phyloP scores from a whole-genome alignment of 1,140 invertebrate genomes.

The Drosophila pseudoobscura region DNA sequence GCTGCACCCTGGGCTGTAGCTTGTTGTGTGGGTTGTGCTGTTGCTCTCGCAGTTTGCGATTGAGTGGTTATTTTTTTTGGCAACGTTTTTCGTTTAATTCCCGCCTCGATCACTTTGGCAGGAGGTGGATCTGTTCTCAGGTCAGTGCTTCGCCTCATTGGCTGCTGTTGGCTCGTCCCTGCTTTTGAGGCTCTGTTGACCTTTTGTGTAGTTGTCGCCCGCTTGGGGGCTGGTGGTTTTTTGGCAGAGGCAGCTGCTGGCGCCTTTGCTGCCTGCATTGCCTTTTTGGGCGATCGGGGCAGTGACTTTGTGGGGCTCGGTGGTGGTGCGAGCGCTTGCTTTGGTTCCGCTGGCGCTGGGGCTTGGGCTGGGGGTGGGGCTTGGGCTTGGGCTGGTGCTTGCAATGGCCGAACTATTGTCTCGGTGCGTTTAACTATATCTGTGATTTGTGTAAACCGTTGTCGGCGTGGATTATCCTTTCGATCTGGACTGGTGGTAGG shows the following conservation, averaged over 20 bases:
- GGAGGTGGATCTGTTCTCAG: conserved; percentile 11
- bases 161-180: background rate
- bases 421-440: conserved; percentile 49
- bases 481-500: conserved; percentile 15
- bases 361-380: background rate
- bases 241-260: background rate
- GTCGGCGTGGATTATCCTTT: conserved; percentile 12
- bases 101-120: conserved; percentile 58
- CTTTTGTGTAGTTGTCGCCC: background rate
- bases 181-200: conserved; percentile 9
- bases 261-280: background rate
- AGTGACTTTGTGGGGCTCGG: conserved; percentile 42
- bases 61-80: background rate
- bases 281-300: conserved; percentile 30
- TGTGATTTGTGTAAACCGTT: conserved; percentile 66
- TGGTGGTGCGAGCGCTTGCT: background rate
- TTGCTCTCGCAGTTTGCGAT: background rate
- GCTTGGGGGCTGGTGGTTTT: conserved; percentile 1
- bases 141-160: background rate
- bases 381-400: background rate
- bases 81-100: conserved; percentile 29
- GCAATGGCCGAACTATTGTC: background rate
- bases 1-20: too few species aligned
- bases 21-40: background rate
- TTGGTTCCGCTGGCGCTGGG: too few species aligned